These are phyloP conservation scores for Andrena chrysosceles DNA, from an alignment of 2,888 invertebrate genomes.

Conservation along the genomic window DNA sequence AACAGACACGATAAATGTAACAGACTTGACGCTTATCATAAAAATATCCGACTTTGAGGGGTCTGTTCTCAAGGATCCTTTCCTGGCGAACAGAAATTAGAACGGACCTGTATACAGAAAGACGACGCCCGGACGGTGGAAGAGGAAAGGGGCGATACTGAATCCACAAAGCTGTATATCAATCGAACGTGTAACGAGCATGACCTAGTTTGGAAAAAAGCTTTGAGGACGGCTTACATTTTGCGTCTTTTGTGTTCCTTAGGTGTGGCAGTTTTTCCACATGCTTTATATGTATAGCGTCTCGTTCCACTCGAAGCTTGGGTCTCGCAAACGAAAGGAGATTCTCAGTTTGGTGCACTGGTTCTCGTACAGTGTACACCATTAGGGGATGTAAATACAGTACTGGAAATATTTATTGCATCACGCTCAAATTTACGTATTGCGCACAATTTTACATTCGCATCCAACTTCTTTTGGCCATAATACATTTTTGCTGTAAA, in stretches of 20 bases:
- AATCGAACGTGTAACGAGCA: slow-evolving; percentile 72
- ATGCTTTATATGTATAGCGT: slow-evolving; percentile 7
- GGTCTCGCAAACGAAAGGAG: neutral
- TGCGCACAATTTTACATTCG: too few relatives aligned
- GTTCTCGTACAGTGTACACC: too few relatives aligned
- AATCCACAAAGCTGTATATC: slow-evolving; percentile 64
- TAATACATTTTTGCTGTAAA: too few relatives aligned
- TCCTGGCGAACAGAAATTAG: slow-evolving; percentile 8
- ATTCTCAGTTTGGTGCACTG: slow-evolving; percentile 1
- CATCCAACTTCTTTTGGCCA: too few relatives aligned
- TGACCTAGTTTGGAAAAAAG: slow-evolving; percentile 63
- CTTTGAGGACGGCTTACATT: slow-evolving; percentile 57
- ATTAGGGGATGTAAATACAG: too few relatives aligned
- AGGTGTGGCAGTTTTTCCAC: slow-evolving; percentile 49
- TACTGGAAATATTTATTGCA: too few relatives aligned
- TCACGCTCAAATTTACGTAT: too few relatives aligned
- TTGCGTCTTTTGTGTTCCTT: slow-evolving; percentile 38
- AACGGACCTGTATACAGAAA: neutral
- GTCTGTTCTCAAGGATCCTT: neutral
- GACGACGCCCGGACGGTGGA: slow-evolving; percentile 14
- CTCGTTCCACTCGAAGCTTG: neutral
- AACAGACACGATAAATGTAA: neutral
- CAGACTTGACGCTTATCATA: neutral
- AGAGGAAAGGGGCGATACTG: slow-evolving; percentile 10
- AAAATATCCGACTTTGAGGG: neutral